phyloP scores from a whole-genome alignment of 2,113 vertebrate species.

The Plecturocebus donacophilus region DNA sequence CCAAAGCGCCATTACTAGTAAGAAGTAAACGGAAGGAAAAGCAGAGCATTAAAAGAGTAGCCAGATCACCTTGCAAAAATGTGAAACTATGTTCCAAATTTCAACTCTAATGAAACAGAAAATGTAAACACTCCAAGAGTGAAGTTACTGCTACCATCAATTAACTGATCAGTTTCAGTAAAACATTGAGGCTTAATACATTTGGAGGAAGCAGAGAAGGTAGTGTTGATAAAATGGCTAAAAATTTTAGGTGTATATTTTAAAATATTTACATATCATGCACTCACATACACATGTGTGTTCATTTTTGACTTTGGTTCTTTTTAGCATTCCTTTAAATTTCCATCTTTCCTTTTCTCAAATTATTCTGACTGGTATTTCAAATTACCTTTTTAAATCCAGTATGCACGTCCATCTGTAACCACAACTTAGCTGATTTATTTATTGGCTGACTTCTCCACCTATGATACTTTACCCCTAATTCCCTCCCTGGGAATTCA shows the following conservation, averaged over 20 bases:
- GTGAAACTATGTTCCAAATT: neutral
- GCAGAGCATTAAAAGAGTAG: neutral
- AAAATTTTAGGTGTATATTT: neutral
- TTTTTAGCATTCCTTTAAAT: neutral
- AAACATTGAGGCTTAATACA: neutral
- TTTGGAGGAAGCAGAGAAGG: neutral
- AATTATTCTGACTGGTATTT: neutral
- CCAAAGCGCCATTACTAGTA: neutral
- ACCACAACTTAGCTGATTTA: neutral
- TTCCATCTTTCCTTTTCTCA: neutral
- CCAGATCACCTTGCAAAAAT: neutral
- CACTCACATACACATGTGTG: accelerated
- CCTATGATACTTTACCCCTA: neutral
- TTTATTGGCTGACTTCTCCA: neutral
- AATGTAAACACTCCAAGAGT: neutral
- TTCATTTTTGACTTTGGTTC: neutral
- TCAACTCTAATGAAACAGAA: neutral
- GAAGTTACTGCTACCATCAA: neutral
- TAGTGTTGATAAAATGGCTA: neutral
- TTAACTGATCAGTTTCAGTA: neutral
- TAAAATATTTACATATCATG: neutral
- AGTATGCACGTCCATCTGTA: neutral
- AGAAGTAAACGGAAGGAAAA: neutral
- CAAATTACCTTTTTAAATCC: neutral
- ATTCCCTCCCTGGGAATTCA: neutral